These are phyloP conservation scores for Eidolon helvum DNA, from an alignment of 2,113 vertebrate genomes.

Conservation along the genomic window DNA sequence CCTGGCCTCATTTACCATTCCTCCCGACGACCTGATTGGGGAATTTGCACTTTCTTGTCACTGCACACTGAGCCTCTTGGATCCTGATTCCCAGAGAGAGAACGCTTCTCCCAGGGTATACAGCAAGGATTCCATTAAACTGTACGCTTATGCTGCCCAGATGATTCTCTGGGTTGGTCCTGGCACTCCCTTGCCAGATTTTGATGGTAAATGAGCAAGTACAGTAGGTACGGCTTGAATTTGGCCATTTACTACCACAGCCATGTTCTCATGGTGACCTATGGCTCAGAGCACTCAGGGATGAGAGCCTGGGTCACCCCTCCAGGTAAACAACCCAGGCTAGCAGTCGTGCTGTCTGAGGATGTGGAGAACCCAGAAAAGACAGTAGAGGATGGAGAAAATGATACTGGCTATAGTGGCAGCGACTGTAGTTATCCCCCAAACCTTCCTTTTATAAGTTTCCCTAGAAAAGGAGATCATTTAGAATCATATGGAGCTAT, in stretches of 20 bases:
- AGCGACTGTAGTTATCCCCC: neutral
- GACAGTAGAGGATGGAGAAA: too few relatives aligned
- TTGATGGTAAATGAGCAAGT: neutral
- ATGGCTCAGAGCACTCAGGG: neutral
- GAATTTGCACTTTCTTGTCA: neutral
- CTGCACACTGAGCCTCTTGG: too few relatives aligned
- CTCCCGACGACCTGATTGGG: neutral
- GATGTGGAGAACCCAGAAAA: neutral
- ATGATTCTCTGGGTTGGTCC: neutral
- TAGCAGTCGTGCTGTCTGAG: neutral
- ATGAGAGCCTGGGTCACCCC: neutral
- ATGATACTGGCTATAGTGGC: neutral
- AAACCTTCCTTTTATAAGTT: neutral
- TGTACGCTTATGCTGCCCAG: neutral
- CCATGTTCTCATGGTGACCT: neutral
- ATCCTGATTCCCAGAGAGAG: neutral
- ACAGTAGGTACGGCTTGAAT: neutral
- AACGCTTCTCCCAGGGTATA: neutral
- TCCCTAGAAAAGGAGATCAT: neutral
- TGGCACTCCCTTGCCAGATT: neutral
- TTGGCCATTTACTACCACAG: neutral
- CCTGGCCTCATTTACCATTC: neutral
- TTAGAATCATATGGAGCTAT: neutral
- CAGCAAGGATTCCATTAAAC: neutral
- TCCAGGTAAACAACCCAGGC: neutral